Percentiles rank a stretch among this genome's conserved stretches.
phyloP scores from a whole-genome alignment of 2,797 vertebrate species.

The Ptychobarbus kaznakovi region DNA sequence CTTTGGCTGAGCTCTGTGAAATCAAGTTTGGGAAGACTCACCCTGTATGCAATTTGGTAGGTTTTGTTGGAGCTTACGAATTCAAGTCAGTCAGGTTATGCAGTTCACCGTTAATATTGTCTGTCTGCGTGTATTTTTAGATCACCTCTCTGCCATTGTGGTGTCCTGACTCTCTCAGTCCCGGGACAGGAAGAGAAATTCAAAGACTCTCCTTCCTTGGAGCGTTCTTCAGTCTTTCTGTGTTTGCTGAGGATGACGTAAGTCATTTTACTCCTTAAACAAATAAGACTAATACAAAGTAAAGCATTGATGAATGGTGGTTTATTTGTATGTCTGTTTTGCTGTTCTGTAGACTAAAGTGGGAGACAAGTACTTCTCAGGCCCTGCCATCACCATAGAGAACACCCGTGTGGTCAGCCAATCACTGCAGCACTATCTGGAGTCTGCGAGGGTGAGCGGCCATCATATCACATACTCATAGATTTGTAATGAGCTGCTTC shows the following conservation, averaged over 20 bases:
- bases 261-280: constrained; percentile 69
- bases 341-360: constrained; percentile 85
- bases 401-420: constrained; percentile 97
- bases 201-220: constrained; percentile 95
- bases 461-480: not conserved
- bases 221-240: constrained; percentile 94
- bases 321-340: constrained; percentile 4
- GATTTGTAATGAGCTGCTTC: constrained; percentile 31
- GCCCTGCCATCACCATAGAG: constrained; percentile 96
- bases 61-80: not conserved
- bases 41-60: constrained; percentile 92
- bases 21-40: constrained; percentile 98
- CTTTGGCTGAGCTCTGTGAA: constrained; percentile 97
- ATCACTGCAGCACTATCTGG: constrained; percentile 96
- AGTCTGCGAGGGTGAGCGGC: constrained; percentile 87
- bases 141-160: constrained; percentile 90
- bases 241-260: constrained; percentile 97
- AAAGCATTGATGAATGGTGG: not conserved
- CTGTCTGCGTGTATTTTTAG: constrained; percentile 69
- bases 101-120: constrained; percentile 16
- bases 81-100: not conserved
- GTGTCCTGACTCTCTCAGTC: constrained; percentile 93
- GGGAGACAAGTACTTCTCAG: constrained; percentile 98
- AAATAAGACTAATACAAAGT: not conserved
- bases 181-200: constrained; percentile 92